Conservation (phyloP, 1,140 invertebrate genomes). For the Acromyrmex charruanus region DNA sequence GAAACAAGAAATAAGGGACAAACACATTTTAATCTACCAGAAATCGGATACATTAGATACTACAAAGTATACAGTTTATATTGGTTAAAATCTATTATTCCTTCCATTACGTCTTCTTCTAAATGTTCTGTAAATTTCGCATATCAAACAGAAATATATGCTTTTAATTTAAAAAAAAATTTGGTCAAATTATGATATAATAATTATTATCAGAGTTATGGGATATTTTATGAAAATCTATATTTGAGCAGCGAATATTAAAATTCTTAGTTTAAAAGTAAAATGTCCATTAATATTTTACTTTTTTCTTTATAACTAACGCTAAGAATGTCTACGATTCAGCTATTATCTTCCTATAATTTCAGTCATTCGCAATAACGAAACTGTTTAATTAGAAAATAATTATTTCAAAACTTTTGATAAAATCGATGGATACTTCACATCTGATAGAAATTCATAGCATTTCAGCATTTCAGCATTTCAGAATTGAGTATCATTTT, state of each 20-base stretch:
- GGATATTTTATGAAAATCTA: not conserved
- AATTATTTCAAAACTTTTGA: conserved; percentile 3
- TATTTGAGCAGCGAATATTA: not conserved
- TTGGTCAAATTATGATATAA: not conserved
- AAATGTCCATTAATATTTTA: not conserved
- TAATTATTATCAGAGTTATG: not conserved
- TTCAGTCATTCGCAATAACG: not conserved
- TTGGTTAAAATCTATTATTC: no score
- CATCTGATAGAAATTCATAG: conserved; percentile 2
- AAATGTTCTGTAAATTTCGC: not conserved
- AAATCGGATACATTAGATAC: no score
- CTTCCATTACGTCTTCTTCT: no score
- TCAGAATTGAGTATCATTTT: not conserved
- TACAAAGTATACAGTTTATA: no score
- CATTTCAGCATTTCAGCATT: not conserved
- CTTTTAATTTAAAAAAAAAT: not conserved
- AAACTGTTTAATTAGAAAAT: not conserved
- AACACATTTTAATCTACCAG: no score
- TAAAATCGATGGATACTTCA: conserved; percentile 1
- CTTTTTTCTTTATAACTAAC: not conserved
- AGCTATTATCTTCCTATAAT: not conserved
- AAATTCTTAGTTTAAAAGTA: not conserved
- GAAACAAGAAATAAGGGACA: no score
- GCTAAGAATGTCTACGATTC: not conserved
- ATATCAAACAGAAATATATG: not conserved